A percentile compares a stretch with the other conserved stretches of the same genome.
These are phyloP conservation scores for Crambe crambe DNA, from an alignment of 37 sponge, comb jelly and placozoan genomes.

Conservation along the genomic window DNA sequence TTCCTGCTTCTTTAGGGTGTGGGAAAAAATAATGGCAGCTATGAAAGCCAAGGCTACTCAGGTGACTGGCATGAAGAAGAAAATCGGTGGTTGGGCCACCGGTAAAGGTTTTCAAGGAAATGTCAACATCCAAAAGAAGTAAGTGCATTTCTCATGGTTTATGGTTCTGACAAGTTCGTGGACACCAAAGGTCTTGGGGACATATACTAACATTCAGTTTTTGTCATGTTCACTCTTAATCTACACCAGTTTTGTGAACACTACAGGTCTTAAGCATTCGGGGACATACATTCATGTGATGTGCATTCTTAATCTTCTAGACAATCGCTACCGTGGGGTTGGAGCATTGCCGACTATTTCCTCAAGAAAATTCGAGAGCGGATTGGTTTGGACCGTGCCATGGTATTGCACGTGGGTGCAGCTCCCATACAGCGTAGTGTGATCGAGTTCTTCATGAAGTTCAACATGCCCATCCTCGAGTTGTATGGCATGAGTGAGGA, in stretches of 20 bases:
- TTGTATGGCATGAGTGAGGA: conserved; percentile 84
- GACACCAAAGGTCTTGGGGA: too few species aligned
- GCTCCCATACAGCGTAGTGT: conserved; percentile 72
- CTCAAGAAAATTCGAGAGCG: conserved; percentile 46
- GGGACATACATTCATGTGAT: too few species aligned
- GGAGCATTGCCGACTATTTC: conserved; percentile 57
- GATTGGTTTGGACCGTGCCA: conserved; percentile 28
- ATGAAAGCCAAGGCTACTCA: conserved; percentile 32
- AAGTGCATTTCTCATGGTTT: too few species aligned
- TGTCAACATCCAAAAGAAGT: conserved; percentile 57
- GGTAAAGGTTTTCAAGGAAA: conserved; percentile 53
- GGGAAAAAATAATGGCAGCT: conserved; percentile 56
- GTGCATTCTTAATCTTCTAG: conserved; percentile 4
- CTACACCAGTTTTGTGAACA: too few species aligned
- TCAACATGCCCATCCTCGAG: conserved; percentile 69
- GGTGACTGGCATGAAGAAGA: conserved; percentile 50
- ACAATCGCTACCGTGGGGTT: conserved; percentile 47
- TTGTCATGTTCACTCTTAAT: too few species aligned
- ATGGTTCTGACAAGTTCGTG: too few species aligned
- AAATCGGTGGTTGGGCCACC: conserved; percentile 53
- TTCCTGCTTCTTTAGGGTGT: conserved; percentile 28
- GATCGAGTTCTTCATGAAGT: conserved; percentile 74
- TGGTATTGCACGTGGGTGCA: conserved; percentile 45
- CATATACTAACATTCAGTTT: too few species aligned
- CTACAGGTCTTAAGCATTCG: too few species aligned